Evolutionary conservation across 2,888 invertebrate genomes (phyloP).

Genomic region (Diarsia mendica): DNA sequence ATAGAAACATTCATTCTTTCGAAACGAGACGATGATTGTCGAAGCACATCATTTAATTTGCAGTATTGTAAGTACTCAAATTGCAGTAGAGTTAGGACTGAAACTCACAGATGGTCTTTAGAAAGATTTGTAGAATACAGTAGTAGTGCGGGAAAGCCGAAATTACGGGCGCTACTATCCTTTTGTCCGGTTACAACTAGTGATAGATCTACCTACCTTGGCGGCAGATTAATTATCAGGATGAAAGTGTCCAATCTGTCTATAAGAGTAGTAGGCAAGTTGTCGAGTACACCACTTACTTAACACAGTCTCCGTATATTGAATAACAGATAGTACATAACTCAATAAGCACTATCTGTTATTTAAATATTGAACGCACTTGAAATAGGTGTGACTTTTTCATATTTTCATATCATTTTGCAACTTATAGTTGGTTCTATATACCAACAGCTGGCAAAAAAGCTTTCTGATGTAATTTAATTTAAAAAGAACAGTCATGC

Average conservation of each 20-base stretch:
- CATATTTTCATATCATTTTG: neutral
- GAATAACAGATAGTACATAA: neutral
- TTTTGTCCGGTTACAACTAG: constrained; percentile 39
- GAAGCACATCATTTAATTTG: neutral
- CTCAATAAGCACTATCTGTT: no score
- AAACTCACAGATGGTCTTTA: constrained; percentile 1
- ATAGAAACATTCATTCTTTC: neutral
- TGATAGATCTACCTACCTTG: constrained; percentile 14
- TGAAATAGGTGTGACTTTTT: neutral
- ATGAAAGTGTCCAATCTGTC: constrained; percentile 21
- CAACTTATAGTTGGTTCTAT: neutral
- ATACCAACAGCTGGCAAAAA: neutral
- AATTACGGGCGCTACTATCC: constrained; percentile 17
- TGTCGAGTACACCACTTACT: neutral
- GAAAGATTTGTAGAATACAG: constrained; percentile 11
- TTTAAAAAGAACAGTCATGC: no score
- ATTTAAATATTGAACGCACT: neutral
- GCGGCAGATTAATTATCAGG: constrained; percentile 27
- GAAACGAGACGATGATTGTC: no score
- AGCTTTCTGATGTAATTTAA: no score
- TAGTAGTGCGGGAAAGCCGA: neutral
- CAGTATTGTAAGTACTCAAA: no score
- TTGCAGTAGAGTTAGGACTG: neutral
- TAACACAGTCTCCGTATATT: neutral
- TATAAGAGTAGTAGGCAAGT: neutral